Evolutionary conservation across 1,140 invertebrate genomes (phyloP).

Genomic region (Nixonia krombeini): DNA sequence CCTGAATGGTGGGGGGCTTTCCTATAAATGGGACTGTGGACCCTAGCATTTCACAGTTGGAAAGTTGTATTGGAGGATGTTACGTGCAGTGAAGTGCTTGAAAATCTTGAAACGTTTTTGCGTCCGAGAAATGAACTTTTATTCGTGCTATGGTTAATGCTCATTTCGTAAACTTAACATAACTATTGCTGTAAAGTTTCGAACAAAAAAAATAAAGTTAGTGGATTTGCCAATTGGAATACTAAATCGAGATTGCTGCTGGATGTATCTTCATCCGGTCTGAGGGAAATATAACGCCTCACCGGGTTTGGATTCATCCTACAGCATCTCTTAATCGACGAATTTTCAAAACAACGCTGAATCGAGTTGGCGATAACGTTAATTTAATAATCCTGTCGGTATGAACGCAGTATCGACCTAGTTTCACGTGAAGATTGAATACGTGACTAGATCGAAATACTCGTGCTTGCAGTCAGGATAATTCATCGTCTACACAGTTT

Average conservation of each 20-base stretch:
- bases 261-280: constrained; percentile 58
- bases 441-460: constrained; percentile 74
- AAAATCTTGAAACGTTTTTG: too few relatives aligned
- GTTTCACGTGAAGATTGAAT: constrained; percentile 52
- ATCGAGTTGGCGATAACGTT: too few relatives aligned
- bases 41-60: too few relatives aligned
- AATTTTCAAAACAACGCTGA: not conserved
- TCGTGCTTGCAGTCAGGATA: constrained; percentile 51
- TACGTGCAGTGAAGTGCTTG: too few relatives aligned
- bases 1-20: too few relatives aligned
- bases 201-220: not conserved
- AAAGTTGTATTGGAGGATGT: too few relatives aligned
- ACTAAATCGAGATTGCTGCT: constrained; percentile 36
- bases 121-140: too few relatives aligned
- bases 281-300: constrained; percentile 43
- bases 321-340: constrained; percentile 36
- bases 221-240: not conserved
- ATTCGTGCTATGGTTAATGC: too few relatives aligned
- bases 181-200: too few relatives aligned
- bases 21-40: too few relatives aligned
- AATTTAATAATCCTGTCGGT: constrained; percentile 27
- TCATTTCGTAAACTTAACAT: too few relatives aligned
- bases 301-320: constrained; percentile 65
- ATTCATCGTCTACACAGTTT: not conserved
- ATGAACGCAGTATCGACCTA: constrained; percentile 60